Conservation (phyloP, 2,888 invertebrate species). For the Auanema freiburgensis region DNA sequence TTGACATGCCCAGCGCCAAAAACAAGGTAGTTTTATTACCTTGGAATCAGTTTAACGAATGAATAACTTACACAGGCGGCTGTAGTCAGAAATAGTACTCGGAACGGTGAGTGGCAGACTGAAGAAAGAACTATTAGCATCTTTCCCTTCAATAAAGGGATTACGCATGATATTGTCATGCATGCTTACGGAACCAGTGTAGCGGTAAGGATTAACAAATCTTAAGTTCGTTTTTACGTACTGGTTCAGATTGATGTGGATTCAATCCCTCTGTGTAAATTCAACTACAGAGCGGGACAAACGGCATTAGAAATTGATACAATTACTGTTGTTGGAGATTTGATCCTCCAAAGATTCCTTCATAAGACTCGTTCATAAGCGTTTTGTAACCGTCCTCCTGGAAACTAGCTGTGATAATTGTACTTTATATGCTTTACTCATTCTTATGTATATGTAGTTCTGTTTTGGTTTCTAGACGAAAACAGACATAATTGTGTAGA, state of each 20-base stretch:
- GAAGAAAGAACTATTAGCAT: conserved; percentile 48
- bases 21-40: conserved; percentile 18
- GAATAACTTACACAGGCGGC: conserved; percentile 35
- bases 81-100: conserved; percentile 50
- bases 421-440: too few species aligned
- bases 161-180: conserved; percentile 51
- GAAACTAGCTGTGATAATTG: too few species aligned
- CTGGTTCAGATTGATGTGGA: conserved; percentile 45
- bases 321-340: conserved; percentile 42
- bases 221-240: neutral
- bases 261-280: conserved; percentile 44
- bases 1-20: conserved; percentile 46
- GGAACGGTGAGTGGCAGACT: conserved; percentile 41
- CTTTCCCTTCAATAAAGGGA: conserved; percentile 54
- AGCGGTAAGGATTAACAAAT: conserved; percentile 33
- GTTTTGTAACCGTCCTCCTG: too few species aligned
- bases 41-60: neutral
- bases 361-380: conserved; percentile 16
- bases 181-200: conserved; percentile 40
- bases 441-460: too few species aligned
- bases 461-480: too few species aligned
- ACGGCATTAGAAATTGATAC: conserved; percentile 34
- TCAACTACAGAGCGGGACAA: conserved; percentile 39
- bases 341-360: conserved; percentile 44
- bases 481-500: too few species aligned